These are phyloP conservation scores for Schizaphis graminum DNA, from an alignment of 2,888 invertebrate species.

Conservation along the genomic window DNA sequence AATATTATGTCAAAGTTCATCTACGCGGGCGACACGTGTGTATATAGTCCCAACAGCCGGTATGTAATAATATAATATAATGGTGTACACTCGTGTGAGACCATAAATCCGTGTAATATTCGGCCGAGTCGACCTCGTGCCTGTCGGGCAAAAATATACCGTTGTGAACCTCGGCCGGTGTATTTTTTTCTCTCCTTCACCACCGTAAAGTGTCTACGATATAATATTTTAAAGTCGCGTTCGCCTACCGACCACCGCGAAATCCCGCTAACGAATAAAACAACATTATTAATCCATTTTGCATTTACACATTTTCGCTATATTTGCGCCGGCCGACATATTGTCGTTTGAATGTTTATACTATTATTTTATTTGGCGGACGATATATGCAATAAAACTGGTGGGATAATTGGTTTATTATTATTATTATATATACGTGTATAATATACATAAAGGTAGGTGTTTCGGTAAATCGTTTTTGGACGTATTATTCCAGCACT, in stretches of 20 bases:
- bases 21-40: not conserved
- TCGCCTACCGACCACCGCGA: not conserved
- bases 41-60: not conserved
- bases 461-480: not conserved
- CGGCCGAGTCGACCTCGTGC: not conserved
- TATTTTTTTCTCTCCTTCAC: not conserved
- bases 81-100: not conserved
- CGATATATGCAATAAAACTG: not conserved
- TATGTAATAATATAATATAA: not conserved
- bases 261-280: not conserved
- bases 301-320: not conserved
- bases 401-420: not conserved
- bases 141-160: slow-evolving; percentile 16
- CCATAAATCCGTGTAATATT: slow-evolving; percentile 2
- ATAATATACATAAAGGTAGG: not conserved
- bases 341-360: not conserved
- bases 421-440: not conserved
- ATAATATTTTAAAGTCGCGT: not conserved
- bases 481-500: not conserved
- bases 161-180: not conserved
- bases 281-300: not conserved
- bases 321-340: not conserved
- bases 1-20: not conserved
- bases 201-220: not conserved
- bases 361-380: not conserved